Percentiles rank a stretch among this genome's conserved stretches.
These are phyloP conservation scores for Cydia fagiglandana DNA, from an alignment of 1,140 invertebrate genomes.

Conservation along the genomic window DNA sequence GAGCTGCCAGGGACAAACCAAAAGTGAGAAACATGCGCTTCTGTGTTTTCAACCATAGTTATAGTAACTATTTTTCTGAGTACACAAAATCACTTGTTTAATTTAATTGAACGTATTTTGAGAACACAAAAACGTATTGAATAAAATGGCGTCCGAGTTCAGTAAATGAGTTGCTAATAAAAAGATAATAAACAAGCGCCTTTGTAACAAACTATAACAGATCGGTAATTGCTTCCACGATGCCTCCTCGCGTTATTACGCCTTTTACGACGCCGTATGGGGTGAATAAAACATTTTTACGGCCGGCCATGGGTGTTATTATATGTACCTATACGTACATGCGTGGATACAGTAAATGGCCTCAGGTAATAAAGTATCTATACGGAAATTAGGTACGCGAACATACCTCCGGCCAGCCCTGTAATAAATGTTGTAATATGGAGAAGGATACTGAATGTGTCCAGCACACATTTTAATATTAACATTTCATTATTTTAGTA, in stretches of 20 bases:
- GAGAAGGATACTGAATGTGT: too few species aligned
- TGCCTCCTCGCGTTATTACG: conserved; percentile 77
- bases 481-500: too few species aligned
- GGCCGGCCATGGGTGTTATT: conserved; percentile 74
- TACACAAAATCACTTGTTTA: background rate
- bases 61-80: too few species aligned
- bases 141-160: conserved; percentile 74
- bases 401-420: conserved; percentile 28
- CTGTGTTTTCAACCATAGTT: too few species aligned
- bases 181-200: conserved; percentile 76
- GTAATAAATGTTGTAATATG: background rate
- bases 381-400: conserved; percentile 20
- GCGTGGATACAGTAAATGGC: conserved; percentile 37
- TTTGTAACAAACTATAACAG: conserved; percentile 79
- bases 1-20: too few species aligned
- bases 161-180: conserved; percentile 77
- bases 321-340: conserved; percentile 49
- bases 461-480: too few species aligned
- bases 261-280: conserved; percentile 77
- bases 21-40: too few species aligned
- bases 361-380: conserved; percentile 46
- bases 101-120: conserved; percentile 33
- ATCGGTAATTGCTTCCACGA: conserved; percentile 78
- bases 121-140: conserved; percentile 59
- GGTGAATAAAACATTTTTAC: conserved; percentile 79